Conservation (phyloP, 2,113 vertebrate species). For the Saguinus midas region DNA sequence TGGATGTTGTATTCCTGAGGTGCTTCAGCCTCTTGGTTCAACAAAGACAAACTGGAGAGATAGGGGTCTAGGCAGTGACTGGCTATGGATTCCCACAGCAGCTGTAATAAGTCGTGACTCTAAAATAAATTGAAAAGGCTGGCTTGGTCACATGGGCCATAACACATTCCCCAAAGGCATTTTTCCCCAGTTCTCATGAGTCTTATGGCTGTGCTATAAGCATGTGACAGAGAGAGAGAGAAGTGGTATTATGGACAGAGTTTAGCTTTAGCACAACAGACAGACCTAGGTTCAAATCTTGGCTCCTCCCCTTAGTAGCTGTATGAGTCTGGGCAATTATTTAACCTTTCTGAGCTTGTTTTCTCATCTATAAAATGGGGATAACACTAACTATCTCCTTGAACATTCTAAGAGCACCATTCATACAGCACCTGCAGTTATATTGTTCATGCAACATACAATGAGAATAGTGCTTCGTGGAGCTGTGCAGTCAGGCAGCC, state of each 20-base stretch:
- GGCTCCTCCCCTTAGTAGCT: background rate
- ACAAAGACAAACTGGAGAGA: background rate
- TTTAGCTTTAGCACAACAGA: background rate
- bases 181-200: background rate
- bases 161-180: background rate
- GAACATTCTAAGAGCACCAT: background rate
- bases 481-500: background rate
- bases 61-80: background rate
- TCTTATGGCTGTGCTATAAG: background rate
- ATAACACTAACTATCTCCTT: background rate
- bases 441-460: too few relatives aligned
- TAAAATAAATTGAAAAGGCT: background rate
- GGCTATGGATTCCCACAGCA: background rate
- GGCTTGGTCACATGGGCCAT: background rate
- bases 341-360: background rate
- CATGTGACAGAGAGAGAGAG: background rate
- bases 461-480: background rate
- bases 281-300: background rate
- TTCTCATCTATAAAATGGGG: background rate
- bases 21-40: background rate
- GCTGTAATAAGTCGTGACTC: background rate
- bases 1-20: background rate
- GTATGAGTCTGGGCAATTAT: background rate
- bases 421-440: background rate
- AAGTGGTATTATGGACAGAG: background rate